Base-by-base conservation (phyloP, 2,113 vertebrate species). In the Notothenia rossii region DNA sequence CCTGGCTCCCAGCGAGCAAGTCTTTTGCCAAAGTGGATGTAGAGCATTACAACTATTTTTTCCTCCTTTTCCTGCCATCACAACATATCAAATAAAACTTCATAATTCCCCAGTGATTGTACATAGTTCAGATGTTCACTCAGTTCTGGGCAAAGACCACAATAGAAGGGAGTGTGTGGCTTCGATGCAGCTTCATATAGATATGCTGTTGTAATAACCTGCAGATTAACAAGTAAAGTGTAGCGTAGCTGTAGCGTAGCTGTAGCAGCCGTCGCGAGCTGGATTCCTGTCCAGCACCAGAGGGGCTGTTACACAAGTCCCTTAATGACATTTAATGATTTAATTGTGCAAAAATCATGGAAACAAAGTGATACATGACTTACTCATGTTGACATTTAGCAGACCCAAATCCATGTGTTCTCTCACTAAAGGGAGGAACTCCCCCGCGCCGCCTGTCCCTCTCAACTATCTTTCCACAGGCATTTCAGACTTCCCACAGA, bases 321-420 rank as follows among this genome's bases (percentile, higher is more conserved):
- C 85, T 86, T 92, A 93, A 93, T 93, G 89, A 91, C 88, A 89
- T 83, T 92, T 93, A 92, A 93, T 93, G 90, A 92, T 90, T 92
- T 93, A 93, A 93, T 93, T 92, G 90, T 88, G 86, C 51, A 89
- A 85, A 90, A 94, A 89, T 94, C 89, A 89, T 86, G 88, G 88
- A 90, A 93, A 91, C 88, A 81, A 92, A 94, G 89, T 90, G 89
- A 92, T 91, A 86, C 88, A 90, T 77, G 88, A 81, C 83, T 92
- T 87, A 89, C 90, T 92, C 74, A 85, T 85, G 89, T 88, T 91
- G 92, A 93, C 90, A 75, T 91, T 91, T 76, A 90, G 68, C 90
- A 92, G 92, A 90, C 84, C 76, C 46, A 85, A 81, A 86, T 86
- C 82, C 91, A 90, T 90, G 75, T 90, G 87, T 86, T 89, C 75